Conservation (phyloP, 2,113 vertebrate species). For the Stictonetta naevosa region DNA sequence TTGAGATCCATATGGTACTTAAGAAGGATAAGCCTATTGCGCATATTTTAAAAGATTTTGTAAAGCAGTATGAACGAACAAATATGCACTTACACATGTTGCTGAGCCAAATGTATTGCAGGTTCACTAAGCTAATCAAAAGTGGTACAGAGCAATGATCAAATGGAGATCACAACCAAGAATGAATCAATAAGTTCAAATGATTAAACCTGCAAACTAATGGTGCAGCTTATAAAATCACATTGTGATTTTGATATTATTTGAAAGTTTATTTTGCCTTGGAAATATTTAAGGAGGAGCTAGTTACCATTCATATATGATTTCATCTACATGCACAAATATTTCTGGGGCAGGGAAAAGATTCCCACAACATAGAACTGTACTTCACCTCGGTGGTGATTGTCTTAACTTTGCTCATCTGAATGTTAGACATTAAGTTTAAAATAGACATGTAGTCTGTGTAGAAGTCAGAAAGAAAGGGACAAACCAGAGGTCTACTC, state of each 20-base stretch:
- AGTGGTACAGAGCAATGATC: not conserved
- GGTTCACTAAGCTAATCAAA: slow-evolving; percentile 7
- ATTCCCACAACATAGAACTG: not conserved
- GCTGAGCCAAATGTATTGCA: not conserved
- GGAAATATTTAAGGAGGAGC: not conserved
- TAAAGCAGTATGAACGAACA: not conserved
- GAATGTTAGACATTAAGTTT: not conserved
- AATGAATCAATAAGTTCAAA: not conserved
- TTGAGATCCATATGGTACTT: not conserved
- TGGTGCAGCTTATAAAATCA: not conserved
- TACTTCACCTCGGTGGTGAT: not conserved
- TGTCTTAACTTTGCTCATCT: not conserved
- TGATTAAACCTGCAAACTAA: not conserved
- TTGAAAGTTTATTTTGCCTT: not conserved
- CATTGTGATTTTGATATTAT: not conserved
- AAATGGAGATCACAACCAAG: not conserved
- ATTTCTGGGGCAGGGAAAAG: not conserved
- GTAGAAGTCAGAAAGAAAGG: not conserved
- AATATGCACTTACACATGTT: not conserved
- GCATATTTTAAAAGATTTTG: not conserved
- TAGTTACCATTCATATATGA: not conserved
- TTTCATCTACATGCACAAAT: not conserved
- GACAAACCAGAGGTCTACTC: not conserved
- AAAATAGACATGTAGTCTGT: not conserved
- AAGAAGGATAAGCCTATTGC: not conserved